These are phyloP conservation scores for Danionella cerebrum DNA, from an alignment of 2,113 vertebrate genomes.

Conservation along the genomic window DNA sequence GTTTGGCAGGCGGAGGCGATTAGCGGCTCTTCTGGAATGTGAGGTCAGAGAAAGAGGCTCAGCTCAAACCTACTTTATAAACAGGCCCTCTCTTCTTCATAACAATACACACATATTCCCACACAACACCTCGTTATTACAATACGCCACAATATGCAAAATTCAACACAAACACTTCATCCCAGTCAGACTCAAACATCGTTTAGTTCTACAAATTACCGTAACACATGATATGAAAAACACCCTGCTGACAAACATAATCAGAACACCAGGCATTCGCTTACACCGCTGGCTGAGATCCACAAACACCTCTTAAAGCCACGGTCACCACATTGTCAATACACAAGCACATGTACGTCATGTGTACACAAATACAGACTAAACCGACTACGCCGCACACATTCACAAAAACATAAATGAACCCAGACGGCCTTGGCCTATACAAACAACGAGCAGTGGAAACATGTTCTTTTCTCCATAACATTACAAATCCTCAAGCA, in stretches of 20 bases:
- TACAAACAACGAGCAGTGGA: background rate
- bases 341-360: background rate
- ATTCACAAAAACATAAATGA: background rate
- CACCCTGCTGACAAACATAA: conserved; percentile 23
- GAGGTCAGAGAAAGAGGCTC: conserved; percentile 63
- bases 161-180: background rate
- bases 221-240: background rate
- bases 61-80: conserved; percentile 64
- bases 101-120: background rate
- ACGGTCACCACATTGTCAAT: background rate
- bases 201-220: background rate
- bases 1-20: conserved; percentile 59
- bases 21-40: conserved; percentile 65
- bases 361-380: conserved; percentile 23
- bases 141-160: background rate
- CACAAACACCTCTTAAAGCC: conserved; percentile 14
- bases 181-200: background rate
- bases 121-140: conserved; percentile 5
- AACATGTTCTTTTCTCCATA: background rate
- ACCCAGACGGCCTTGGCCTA: conserved; percentile 3
- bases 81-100: conserved; percentile 47
- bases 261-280: background rate
- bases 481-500: background rate
- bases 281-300: background rate
- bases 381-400: conserved; percentile 4